Conservation (phyloP, 2,888 invertebrate genomes). For the Muschampia plurimacula region DNA sequence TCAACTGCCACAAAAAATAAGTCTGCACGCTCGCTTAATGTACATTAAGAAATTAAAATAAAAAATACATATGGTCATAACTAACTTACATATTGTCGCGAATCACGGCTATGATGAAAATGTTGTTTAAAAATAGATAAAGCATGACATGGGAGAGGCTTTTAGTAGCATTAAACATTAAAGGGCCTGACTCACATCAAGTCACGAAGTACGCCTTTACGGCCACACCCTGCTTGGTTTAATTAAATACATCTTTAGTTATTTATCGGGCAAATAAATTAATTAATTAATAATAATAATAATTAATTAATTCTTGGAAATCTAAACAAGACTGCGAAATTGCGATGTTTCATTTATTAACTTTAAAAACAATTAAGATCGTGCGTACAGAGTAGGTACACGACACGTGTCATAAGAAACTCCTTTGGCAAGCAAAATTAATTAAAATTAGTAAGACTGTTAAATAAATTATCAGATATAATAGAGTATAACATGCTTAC, state of each 20-base stretch:
- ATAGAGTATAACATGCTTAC: no score
- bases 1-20: no score
- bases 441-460: no score
- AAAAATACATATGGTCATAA: background rate
- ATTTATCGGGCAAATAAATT: background rate
- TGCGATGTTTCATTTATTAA: background rate
- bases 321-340: background rate
- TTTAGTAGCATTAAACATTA: conserved; percentile 14
- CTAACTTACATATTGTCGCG: background rate
- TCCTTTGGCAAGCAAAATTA: no score
- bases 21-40: background rate
- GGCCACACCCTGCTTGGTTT: background rate
- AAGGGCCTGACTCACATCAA: background rate
- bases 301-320: background rate
- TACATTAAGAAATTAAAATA: background rate
- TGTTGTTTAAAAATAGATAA: conserved; percentile 16
- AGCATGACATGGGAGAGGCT: background rate
- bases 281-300: no score
- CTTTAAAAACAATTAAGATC: no score
- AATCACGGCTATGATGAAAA: conserved; percentile 2
- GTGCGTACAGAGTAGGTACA: no score
- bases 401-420: no score
- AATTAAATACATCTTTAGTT: background rate
- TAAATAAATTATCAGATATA: no score
- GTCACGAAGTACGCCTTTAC: background rate